phyloP scores from a whole-genome alignment of 37 sponge, comb jelly and placozoan species.

The Dysidea cf. avara region DNA sequence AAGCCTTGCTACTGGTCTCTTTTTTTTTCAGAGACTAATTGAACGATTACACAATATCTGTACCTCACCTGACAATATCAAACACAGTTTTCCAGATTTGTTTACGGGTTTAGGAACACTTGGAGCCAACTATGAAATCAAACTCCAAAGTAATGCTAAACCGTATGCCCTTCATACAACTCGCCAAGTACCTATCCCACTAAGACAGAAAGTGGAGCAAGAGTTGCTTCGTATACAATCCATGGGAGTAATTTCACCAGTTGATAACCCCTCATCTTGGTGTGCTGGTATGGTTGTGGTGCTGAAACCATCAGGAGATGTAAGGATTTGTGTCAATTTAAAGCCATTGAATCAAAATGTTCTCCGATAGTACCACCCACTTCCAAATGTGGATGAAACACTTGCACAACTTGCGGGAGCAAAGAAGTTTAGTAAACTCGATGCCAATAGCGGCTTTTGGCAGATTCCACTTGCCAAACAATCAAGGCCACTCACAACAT shows the following conservation, averaged over 20 bases:
- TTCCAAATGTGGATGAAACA: conserved; percentile 27
- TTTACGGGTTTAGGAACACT: conserved; percentile 30
- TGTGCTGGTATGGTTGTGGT: conserved; percentile 47
- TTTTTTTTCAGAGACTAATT: no score
- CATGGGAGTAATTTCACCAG: conserved; percentile 22
- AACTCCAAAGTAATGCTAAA: conserved; percentile 1
- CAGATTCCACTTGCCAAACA: no score
- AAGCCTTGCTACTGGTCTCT: no score
- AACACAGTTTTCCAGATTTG: conserved; percentile 1
- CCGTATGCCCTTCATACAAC: conserved; percentile 10
- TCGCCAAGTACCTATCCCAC: conserved; percentile 14
- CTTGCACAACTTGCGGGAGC: conserved; percentile 27
- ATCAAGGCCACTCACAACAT: no score
- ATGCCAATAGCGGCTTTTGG: conserved; percentile 22
- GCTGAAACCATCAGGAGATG: conserved; percentile 2
- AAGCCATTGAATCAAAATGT: conserved; percentile 6
- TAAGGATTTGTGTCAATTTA: conserved; percentile 26
- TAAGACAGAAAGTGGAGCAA: conserved; percentile 1
- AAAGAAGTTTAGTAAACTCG: conserved; percentile 9
- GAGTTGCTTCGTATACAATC: conserved; percentile 17
- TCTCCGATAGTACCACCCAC: conserved; percentile 5
- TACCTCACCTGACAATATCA: no score
- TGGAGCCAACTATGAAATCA: conserved; percentile 18
- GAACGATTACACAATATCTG: no score
- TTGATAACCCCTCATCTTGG: conserved; percentile 36